phyloP scores from a whole-genome alignment of 2,797 vertebrate genomes.

The Loriculus beryllinus region DNA sequence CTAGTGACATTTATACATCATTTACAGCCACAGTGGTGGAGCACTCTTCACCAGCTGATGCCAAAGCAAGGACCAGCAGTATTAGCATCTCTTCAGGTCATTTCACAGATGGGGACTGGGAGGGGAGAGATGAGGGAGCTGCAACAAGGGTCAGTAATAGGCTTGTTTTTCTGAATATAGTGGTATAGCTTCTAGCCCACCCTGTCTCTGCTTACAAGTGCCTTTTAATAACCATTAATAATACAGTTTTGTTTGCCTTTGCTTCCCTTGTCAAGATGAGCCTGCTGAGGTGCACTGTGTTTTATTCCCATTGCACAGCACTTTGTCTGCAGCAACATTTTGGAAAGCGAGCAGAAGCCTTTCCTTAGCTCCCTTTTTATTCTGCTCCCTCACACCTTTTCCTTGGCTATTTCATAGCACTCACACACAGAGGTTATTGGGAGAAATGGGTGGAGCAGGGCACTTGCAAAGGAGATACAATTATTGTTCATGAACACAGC shows the following conservation, averaged over 20 bases:
- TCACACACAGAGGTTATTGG: neutral
- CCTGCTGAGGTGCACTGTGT: neutral
- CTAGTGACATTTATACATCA: neutral
- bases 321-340: neutral
- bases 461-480: neutral
- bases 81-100: fast-evolving
- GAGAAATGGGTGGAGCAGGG: neutral
- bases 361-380: neutral
- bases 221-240: neutral
- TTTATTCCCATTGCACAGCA: neutral
- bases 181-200: neutral
- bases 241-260: neutral
- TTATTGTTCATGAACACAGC: neutral
- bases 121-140: neutral
- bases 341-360: neutral
- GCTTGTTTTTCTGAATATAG: neutral
- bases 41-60: neutral
- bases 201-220: neutral
- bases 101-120: neutral
- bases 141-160: neutral
- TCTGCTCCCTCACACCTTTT: neutral
- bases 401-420: neutral
- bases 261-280: neutral
- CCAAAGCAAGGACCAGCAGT: neutral
- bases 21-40: neutral